Base-by-base conservation (phyloP, 2,888 invertebrate genomes). In the Agrotis clavis region DNA sequence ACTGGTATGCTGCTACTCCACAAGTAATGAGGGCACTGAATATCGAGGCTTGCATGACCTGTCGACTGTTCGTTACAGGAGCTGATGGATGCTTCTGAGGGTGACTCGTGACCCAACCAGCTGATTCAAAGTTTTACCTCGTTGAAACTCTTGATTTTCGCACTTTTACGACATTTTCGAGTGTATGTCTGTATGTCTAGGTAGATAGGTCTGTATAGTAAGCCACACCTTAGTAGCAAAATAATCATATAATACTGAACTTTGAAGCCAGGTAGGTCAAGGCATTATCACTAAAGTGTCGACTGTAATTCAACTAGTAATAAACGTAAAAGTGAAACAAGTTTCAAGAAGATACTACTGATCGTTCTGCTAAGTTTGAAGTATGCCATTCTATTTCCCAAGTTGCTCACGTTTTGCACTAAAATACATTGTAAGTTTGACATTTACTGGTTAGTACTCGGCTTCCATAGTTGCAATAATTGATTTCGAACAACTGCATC, bases 401-500 rank as follows among this genome's bases (percentile, higher is more conserved):
- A 53, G 47, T n/a, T 47, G 51, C n/a, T 14, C 54, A 25, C 9
- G 16, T 11, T 51, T 3, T 2, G 47, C 53, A 71, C n/a, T 71
- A 48, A 71, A 71, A 71, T 71, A 62, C 53, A 62, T 41, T 19
- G 72, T 61, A 48, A 54, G 54, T 14, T 62, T 41, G 25, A 41
- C 35, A 54, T 71, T 60, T 47, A 71, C 19, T 18, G 2, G 16
- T 13, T 16, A 25, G 18, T 19, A 14, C 14, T 53, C 47, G 16
- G 16, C 60, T 21, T 47, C 13, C n/a, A 56, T 47, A 47, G 47
- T 53, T 47, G 35, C 16, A 47, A n/a, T 45, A 0, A 35, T 53
- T 16, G 35, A 9, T 30, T 11, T 41, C 11, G 41, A 41, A 41
- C 11, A 41, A 41, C 11, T 41, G 2, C 41, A 41, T 41, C 41